phyloP scores from a whole-genome alignment of 2,888 invertebrate species.

The Carcina quercana region DNA sequence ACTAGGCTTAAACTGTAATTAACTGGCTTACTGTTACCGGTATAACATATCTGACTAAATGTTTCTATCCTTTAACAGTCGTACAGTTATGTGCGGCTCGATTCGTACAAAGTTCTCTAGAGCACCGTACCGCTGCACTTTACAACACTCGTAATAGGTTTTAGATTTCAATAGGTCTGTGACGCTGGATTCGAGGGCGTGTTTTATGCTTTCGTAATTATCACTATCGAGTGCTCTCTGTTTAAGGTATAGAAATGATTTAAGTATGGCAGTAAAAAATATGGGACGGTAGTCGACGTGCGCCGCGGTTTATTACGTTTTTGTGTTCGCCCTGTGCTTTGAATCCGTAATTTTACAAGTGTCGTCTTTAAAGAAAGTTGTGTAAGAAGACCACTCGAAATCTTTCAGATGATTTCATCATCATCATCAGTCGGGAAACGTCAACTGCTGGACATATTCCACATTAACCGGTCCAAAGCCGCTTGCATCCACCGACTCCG shows the following conservation, averaged over 20 bases:
- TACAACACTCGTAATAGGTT: no score
- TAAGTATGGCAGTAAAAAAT: constrained; percentile 18
- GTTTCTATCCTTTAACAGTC: constrained; percentile 60
- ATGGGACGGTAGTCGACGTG: constrained; percentile 3
- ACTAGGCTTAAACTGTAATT: constrained; percentile 55
- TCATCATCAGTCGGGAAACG: no score
- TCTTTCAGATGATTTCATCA: no score
- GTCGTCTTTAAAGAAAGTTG: no score
- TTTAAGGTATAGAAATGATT: constrained; percentile 46
- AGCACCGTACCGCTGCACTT: no score
- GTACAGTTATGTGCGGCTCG: constrained; percentile 51
- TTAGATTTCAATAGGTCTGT: no score
- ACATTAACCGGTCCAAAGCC: no score
- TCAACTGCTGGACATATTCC: no score
- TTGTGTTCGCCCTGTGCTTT: constrained; percentile 2
- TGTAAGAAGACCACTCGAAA: no score
- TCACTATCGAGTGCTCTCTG: constrained; percentile 32
- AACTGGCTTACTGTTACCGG: constrained; percentile 60
- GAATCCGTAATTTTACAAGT: constrained; percentile 11
- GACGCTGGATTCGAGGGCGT: no score
- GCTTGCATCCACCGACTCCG: no score
- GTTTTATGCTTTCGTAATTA: constrained; percentile 68
- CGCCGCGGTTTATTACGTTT: constrained; percentile 3
- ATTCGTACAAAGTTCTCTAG: no score
- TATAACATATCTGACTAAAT: constrained; percentile 64